A percentile compares a stretch with the other conserved stretches of the same genome.
Evolutionary conservation across 2,888 invertebrate species (phyloP).

Genomic region (Leucophenga maculata): DNA sequence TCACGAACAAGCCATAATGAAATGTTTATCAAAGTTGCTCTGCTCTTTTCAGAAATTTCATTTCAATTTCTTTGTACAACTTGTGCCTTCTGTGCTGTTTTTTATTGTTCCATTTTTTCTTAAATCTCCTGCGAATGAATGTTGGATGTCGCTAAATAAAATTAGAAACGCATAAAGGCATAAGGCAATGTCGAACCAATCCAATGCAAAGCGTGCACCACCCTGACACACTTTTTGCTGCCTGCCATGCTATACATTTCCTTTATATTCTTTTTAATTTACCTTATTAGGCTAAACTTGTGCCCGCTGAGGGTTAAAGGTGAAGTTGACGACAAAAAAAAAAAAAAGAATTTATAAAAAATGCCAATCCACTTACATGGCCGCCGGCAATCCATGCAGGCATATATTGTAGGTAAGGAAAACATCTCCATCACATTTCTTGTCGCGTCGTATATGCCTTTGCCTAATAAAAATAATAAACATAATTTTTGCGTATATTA

Average conservation of each 20-base stretch:
- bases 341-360: constrained; percentile 25
- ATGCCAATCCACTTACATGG: constrained; percentile 45
- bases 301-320: background rate
- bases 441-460: background rate
- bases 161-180: constrained; percentile 67
- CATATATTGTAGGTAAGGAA: constrained; percentile 4
- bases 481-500: constrained; percentile 53
- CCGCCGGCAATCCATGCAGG: constrained; percentile 47
- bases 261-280: constrained; percentile 12
- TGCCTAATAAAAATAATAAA: constrained; percentile 56
- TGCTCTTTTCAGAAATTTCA: background rate
- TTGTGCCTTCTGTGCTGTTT: background rate
- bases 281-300: constrained; percentile 14
- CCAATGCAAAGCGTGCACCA: too few species aligned
- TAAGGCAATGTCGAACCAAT: constrained; percentile 27
- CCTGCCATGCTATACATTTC: background rate
- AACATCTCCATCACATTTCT: constrained; percentile 1
- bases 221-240: background rate
- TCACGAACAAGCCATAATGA: constrained; percentile 44
- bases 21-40: constrained; percentile 58
- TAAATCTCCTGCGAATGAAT: constrained; percentile 28
- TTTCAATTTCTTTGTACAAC: background rate
- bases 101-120: background rate
- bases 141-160: constrained; percentile 64
- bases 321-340: constrained; percentile 11